phyloP scores from a whole-genome alignment of 2,888 invertebrate genomes.

The Acanthopleura granulata region DNA sequence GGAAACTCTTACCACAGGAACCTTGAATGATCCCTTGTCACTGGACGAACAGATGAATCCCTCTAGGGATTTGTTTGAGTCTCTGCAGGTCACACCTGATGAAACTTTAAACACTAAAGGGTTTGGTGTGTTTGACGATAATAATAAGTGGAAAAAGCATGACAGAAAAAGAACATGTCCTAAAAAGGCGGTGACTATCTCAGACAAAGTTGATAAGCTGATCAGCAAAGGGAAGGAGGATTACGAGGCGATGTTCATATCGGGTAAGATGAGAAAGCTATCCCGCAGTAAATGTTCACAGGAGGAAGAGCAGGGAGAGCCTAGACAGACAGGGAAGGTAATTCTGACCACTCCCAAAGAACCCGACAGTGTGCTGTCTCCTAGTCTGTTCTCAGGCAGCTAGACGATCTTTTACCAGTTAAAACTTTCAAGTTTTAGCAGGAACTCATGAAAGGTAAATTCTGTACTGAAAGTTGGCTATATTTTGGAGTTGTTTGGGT shows the following conservation, averaged over 20 bases:
- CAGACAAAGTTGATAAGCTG: constrained; percentile 36
- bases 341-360: too few species aligned
- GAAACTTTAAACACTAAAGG: not conserved
- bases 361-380: too few species aligned
- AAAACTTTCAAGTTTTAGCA: too few species aligned
- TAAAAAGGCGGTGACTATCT: not conserved
- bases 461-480: too few species aligned
- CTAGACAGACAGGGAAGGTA: too few species aligned
- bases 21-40: not conserved
- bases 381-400: too few species aligned
- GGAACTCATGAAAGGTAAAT: too few species aligned
- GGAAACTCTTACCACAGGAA: not conserved
- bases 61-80: not conserved
- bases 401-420: too few species aligned
- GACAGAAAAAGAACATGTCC: constrained; percentile 21
- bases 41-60: not conserved
- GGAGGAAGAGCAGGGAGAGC: too few species aligned
- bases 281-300: not conserved
- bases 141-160: constrained; percentile 40
- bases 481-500: too few species aligned
- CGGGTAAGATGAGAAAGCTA: constrained; percentile 40
- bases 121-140: constrained; percentile 27
- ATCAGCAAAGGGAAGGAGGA: constrained; percentile 45
- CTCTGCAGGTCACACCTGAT: not conserved
- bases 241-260: constrained; percentile 41